Base-by-base conservation (phyloP, 1,140 invertebrate species). In the Leptinotarsa texana region DNA sequence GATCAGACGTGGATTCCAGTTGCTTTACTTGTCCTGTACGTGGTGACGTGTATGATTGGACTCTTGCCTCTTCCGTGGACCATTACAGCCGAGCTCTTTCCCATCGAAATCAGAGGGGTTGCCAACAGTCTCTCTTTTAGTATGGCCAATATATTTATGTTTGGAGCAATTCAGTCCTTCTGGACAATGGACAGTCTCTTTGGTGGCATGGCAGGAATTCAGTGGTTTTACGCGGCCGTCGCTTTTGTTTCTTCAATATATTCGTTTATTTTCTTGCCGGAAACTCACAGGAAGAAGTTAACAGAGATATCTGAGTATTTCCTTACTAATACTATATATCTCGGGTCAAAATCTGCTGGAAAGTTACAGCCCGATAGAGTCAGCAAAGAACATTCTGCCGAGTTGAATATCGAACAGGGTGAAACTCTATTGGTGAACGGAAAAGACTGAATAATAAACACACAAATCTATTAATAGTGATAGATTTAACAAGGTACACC, bases 271-370 rank as follows among this genome's bases (percentile, higher is more conserved):
- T 86, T 91, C 79, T 84, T 94, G 13, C 92, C 92, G 0, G 93
- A 94, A 84, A 94, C 93, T 0, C 92, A 93, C 81, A 88, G 87
- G 13, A 92, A 90, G 80, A 90, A 89, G 72, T 83, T 93, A 3
- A 88, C 88, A 3, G 91, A 93, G 80, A 93, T 94, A 74, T 87
- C 90, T 75, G 85, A 88, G 17, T 90, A 91, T 77, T 91, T 90
- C 77, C 78, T 86, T 1, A 82, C 86, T 62, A 88, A 77, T 3
- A 81, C 75, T 13, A 76, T 86, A 13, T 87, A 83, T 75, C 75
- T 86, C 8, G 85, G 80, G 69, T 75, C 69, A n/a, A 70, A 79
- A 42, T 42, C 33, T 42, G 8, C 33, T 42, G 33, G 42, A 73
- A 73, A 42, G 51, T 17, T 15, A 18, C 51, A 15, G 4, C 17